These are phyloP conservation scores for Catocala sponsa DNA, from an alignment of 2,888 invertebrate genomes.

Conservation along the genomic window DNA sequence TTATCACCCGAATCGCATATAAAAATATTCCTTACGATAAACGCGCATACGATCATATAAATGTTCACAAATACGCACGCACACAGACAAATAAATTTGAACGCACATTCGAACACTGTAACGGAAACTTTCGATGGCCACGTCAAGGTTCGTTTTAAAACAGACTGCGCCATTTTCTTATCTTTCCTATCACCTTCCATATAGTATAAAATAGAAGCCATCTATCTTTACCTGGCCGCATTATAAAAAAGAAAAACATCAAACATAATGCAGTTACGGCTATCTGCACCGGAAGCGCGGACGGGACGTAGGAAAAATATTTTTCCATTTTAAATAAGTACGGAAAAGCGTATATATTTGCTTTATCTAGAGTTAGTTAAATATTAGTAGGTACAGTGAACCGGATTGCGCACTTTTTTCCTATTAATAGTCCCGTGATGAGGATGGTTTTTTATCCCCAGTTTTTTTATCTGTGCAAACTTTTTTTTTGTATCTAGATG, in stretches of 20 bases:
- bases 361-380: slow-evolving; percentile 84
- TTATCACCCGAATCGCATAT: too few relatives aligned
- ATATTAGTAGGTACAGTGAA: slow-evolving; percentile 77
- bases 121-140: neutral
- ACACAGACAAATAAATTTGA: too few relatives aligned
- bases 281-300: slow-evolving; percentile 59
- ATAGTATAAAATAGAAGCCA: slow-evolving; percentile 48
- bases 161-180: slow-evolving; percentile 14
- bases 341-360: slow-evolving; percentile 80
- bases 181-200: slow-evolving; percentile 35
- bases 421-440: slow-evolving; percentile 78
- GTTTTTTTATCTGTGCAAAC: slow-evolving; percentile 17
- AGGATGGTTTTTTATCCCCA: slow-evolving; percentile 55
- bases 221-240: slow-evolving; percentile 53
- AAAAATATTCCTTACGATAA: too few relatives aligned
- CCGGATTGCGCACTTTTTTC: slow-evolving; percentile 72
- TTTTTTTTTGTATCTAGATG: slow-evolving; percentile 63
- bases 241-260: slow-evolving; percentile 58
- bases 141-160: slow-evolving; percentile 1
- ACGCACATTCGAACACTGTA: neutral
- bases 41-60: too few relatives aligned
- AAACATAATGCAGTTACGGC: slow-evolving; percentile 59
- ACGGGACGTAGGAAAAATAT: slow-evolving; percentile 80
- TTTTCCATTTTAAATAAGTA: slow-evolving; percentile 85
- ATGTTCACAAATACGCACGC: too few relatives aligned